Base-by-base conservation (phyloP, 2,797 vertebrate genomes). In the Threskiornis aethiopicus region DNA sequence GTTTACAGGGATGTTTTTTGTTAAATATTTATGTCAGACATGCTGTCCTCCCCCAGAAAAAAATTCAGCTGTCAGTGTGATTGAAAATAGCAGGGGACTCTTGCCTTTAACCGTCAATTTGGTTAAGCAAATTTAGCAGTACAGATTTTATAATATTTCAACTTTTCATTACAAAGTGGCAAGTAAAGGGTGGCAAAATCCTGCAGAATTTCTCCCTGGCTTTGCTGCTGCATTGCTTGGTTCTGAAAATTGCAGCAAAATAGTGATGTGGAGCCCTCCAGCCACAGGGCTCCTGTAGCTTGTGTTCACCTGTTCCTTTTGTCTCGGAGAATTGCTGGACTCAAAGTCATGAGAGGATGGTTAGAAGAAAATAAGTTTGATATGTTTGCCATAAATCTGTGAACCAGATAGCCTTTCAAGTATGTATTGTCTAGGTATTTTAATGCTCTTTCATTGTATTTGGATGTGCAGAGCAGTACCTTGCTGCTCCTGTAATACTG, bases 1-100 rank as follows among this genome's bases (percentile, higher is more conserved):
- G 13, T 84, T 95, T 92, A 76, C 33, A 84, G 39, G 8, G 41
- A 17, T n/a, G 29, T 3, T 47, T 78, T 93, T 57, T 47, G 26
- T 77, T 85, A 79, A 93, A 85, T 89, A 80, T 89, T 91, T 83
- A 66, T 89, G 47, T 90, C 72, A 77, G 57, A 69, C 42, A 65
- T 10, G 7, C 49, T 86, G 54, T 75, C 29, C 16, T 57, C n/a
- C 22, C 18, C 39, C 78, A 84, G 62, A 54, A 79, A 41, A 87
- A 85, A 20, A 6, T 6, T 81, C 61, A 71, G 29, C 37, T 92
- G 39, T 77, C 82, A 72, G 9, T 64, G 51, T 80, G 72, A 84
- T 55, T 93, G 73, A 84, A 87, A 93, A 77, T 44, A 70, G 31
- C 35, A 35, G 37, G 14, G 26, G 49, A 73, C 46, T 80, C 46